Evolutionary conservation across 2,888 invertebrate genomes (phyloP), one percentile per base, ranked within the genome.

Genomic region (Phaonia tiefii): DNA sequence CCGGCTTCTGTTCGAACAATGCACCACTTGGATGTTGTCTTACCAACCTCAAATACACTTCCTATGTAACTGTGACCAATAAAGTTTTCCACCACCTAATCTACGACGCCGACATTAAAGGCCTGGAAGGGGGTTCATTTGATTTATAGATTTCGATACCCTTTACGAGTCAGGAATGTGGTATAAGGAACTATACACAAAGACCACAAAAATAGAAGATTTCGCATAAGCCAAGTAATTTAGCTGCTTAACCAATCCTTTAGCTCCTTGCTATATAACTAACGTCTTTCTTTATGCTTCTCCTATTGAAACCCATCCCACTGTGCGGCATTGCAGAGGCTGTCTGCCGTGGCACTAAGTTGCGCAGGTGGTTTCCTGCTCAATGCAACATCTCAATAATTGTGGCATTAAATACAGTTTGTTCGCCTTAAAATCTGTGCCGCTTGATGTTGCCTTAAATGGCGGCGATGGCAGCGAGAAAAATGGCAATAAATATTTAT

Each of bases 41-140:
- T 89, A 97, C 96, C 0, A 98, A 94, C 0, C 95, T 17, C 97
- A 96, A 95, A 91, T 97, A 96, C 65, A 98, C 91, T 90, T 96
- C 94, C 89, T 94, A 92, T 13, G 95, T 95, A 83, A 96, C 93
- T 97, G 97, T 95, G 90, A 97, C 97, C 98, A 98, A 89, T 98
- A 98, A 8, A 98, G 91, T 87, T 96, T 95, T 84, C 94, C 94
- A 1, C 97, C 97, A n/a, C n/a, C n/a, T n/a, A n/a, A n/a, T n/a
- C n/a, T n/a, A n/a, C n/a, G n/a, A n/a, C n/a, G n/a, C n/a, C n/a
- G n/a, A n/a, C n/a, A n/a, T n/a, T n/a, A n/a, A n/a, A n/a, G n/a
- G n/a, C n/a, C n/a, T n/a, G n/a, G n/a, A n/a, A n/a, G n/a, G n/a
- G n/a, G n/a, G n/a, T n/a, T n/a, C n/a, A n/a, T n/a, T n/a, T n/a